Evolutionary conservation across 2,113 vertebrate genomes (phyloP).

Genomic region (Melospiza melodia): DNA sequence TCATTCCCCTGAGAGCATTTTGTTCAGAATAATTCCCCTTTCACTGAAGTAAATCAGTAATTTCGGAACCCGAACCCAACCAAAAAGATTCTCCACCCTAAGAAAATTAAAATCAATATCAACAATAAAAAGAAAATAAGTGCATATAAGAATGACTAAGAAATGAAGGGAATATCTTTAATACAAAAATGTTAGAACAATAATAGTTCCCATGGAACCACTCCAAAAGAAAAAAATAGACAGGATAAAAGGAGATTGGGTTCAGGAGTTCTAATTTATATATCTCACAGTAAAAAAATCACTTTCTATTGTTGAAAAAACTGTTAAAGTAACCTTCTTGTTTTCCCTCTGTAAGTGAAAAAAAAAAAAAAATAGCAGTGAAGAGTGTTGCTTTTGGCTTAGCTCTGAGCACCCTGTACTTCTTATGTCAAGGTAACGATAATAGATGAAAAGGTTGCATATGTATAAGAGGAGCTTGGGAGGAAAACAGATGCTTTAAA

Average conservation of each 20-base stretch:
- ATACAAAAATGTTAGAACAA: not conserved
- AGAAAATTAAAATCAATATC: not conserved
- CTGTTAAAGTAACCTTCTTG: not conserved
- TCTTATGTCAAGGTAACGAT: constrained; percentile 31
- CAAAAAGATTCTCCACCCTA: not conserved
- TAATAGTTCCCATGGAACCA: not conserved
- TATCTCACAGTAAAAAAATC: not conserved
- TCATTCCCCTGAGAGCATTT: not conserved
- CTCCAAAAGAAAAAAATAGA: not conserved
- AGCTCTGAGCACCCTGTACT: not conserved
- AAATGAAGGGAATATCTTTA: not conserved
- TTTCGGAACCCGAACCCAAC: not conserved
- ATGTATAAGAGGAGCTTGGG: not conserved
- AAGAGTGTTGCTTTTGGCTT: constrained; percentile 18
- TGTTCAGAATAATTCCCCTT: not conserved
- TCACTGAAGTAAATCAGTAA: not conserved
- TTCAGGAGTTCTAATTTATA: not conserved
- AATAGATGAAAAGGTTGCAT: constrained; percentile 23
- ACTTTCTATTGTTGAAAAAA: not conserved
- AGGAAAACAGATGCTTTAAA: constrained; percentile 38
- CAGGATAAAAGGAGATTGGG: rapidly evolving
- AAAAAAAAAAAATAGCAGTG: not conserved
- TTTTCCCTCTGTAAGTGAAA: not conserved
- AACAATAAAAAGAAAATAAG: not conserved
- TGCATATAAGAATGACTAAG: not conserved